phyloP scores from a whole-genome alignment of 2,797 vertebrate species.

The Sylvilagus floridanus region DNA sequence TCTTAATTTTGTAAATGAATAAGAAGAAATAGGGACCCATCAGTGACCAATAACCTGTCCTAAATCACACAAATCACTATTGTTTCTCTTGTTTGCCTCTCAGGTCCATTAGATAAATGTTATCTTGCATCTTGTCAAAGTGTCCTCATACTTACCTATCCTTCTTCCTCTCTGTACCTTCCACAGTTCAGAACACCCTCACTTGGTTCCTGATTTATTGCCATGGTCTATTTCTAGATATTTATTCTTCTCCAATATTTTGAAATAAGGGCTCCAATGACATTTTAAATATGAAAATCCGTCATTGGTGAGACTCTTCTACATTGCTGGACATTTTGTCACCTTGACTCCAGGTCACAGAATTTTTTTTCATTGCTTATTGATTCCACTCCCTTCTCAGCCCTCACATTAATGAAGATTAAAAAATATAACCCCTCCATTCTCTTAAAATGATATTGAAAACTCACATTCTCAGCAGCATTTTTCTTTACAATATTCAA shows the following conservation, averaged over 20 bases:
- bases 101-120: neutral
- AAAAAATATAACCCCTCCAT: neutral
- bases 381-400: accelerated
- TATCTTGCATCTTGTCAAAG: neutral
- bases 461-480: neutral
- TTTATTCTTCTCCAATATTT: neutral
- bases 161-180: neutral
- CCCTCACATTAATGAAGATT: neutral
- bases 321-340: neutral
- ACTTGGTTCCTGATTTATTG: neutral
- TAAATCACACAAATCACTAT: neutral
- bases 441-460: neutral
- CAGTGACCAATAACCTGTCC: neutral
- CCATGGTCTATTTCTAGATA: neutral
- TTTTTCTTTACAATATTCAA: neutral
- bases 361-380: neutral
- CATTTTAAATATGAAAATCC: neutral
- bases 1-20: neutral
- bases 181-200: neutral
- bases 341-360: neutral
- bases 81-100: neutral
- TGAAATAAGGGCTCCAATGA: neutral
- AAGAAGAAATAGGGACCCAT: neutral
- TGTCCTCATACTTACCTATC: neutral
- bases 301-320: neutral